A percentile compares a stretch with the other conserved stretches of the same genome.
Conservation (phyloP, 1,140 invertebrate genomes). For the Acromyrmex echinatior region DNA sequence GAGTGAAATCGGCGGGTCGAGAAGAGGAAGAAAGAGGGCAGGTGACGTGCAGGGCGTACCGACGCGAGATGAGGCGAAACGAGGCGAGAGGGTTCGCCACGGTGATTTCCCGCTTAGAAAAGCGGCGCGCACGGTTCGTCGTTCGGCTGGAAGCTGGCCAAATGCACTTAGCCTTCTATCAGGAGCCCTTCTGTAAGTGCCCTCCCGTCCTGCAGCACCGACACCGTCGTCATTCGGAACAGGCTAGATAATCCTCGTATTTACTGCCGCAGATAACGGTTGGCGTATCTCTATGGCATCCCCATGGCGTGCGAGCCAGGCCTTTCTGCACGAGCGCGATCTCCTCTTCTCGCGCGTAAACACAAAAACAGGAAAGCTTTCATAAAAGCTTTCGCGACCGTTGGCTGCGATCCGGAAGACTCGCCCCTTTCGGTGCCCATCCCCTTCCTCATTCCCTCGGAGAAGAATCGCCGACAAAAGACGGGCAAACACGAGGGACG, state of each 20-base stretch:
- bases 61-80: slow-evolving; percentile 59
- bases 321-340: slow-evolving; percentile 46
- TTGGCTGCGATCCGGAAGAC: slow-evolving; percentile 53
- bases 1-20: slow-evolving; percentile 45
- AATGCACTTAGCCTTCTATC: slow-evolving; percentile 85
- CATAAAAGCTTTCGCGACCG: slow-evolving; percentile 71
- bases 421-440: slow-evolving; percentile 51
- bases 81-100: slow-evolving; percentile 67
- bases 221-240: slow-evolving; percentile 32
- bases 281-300: slow-evolving; percentile 65
- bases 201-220: slow-evolving; percentile 31
- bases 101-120: slow-evolving; percentile 80
- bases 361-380: slow-evolving; percentile 78
- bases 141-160: slow-evolving; percentile 82
- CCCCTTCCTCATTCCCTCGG: slow-evolving; percentile 1
- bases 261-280: slow-evolving; percentile 77
- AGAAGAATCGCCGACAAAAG: slow-evolving; percentile 62
- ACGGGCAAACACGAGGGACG: slow-evolving; percentile 58
- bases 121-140: slow-evolving; percentile 72
- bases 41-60: slow-evolving; percentile 41
- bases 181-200: slow-evolving; percentile 54
- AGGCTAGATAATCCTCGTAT: slow-evolving; percentile 78
- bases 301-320: slow-evolving; percentile 1
- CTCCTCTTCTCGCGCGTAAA: slow-evolving; percentile 74
- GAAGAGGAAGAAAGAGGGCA: slow-evolving; percentile 56